phyloP scores from a whole-genome alignment of 2,113 vertebrate species.

The Ochotona princeps region DNA sequence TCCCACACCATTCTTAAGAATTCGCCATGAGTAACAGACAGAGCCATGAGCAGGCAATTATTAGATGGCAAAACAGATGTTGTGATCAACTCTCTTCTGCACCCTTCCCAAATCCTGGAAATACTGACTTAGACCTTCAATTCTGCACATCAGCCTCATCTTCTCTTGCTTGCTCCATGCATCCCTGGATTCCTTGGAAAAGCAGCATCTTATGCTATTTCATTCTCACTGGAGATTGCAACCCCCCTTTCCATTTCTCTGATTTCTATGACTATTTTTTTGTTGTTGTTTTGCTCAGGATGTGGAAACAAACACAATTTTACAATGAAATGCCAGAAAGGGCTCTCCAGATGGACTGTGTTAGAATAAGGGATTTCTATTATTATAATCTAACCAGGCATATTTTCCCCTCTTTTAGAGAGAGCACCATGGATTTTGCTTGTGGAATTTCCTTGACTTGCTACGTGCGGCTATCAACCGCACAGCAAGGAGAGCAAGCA shows the following conservation, averaged over 20 bases:
- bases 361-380: not conserved
- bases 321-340: not conserved
- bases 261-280: not conserved
- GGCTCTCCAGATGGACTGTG: not conserved
- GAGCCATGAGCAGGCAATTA: not conserved
- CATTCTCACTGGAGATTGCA: not conserved
- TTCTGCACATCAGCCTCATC: not conserved
- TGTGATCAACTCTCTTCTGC: accelerated
- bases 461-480: not conserved
- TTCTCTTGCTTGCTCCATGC: not conserved
- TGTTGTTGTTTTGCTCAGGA: not conserved
- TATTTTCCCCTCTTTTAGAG: not conserved
- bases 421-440: not conserved
- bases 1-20: constrained; percentile 30
- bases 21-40: not conserved
- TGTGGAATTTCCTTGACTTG: not conserved
- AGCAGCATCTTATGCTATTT: not conserved
- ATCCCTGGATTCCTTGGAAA: not conserved
- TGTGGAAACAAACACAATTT: not conserved
- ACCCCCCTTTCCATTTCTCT: not conserved
- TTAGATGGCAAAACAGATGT: not conserved
- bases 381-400: not conserved
- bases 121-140: not conserved
- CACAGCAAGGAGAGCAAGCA: not conserved
- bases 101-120: too few species aligned